Conservation (phyloP, 2,888 invertebrate species). For the Microplitis deprimator region DNA sequence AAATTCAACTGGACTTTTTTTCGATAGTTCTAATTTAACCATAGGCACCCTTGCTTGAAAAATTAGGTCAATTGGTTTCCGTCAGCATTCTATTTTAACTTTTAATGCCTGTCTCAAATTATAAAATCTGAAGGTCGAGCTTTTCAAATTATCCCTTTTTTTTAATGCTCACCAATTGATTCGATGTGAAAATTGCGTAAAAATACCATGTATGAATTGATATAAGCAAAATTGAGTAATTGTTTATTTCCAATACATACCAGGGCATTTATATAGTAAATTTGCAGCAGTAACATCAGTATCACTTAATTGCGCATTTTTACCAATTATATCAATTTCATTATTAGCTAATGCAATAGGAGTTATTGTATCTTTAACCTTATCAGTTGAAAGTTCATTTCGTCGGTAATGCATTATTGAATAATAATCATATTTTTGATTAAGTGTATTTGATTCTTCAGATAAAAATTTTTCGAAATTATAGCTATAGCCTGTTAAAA, state of each 20-base stretch:
- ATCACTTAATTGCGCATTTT: not conserved
- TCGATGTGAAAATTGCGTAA: no score
- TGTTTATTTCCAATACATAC: not conserved
- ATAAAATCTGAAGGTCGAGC: no score
- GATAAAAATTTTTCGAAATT: not conserved
- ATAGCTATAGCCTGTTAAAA: not conserved
- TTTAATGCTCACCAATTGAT: no score
- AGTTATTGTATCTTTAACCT: not conserved
- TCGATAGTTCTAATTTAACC: no score
- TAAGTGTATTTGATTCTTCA: not conserved
- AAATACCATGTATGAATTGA: no score
- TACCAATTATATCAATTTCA: not conserved
- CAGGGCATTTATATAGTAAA: not conserved
- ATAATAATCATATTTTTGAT: not conserved
- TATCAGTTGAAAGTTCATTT: not conserved
- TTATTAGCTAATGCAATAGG: not conserved
- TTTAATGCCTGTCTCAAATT: no score
- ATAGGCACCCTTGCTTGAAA: no score
- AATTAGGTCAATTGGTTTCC: no score
- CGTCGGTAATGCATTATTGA: not conserved
- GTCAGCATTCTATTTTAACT: no score
- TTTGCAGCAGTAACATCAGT: not conserved
- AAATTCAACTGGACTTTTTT: no score
- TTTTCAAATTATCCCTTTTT: no score
- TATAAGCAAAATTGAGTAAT: no score